phyloP scores from a whole-genome alignment of 1,140 invertebrate species.

The Euura lappo region DNA sequence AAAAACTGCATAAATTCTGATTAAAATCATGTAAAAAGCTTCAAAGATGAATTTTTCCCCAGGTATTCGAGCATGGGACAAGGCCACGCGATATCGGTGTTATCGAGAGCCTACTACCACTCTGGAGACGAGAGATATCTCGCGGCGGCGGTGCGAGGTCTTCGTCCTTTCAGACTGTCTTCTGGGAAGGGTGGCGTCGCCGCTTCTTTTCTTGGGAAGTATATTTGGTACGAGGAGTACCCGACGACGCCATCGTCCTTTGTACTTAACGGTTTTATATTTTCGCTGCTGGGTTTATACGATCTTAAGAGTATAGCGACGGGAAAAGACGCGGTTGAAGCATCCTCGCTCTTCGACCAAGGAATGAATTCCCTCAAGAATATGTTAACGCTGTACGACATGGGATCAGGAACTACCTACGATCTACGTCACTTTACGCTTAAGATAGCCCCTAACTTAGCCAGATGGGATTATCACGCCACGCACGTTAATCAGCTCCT shows the following conservation, averaged over 20 bases:
- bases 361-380: slow-evolving; percentile 90
- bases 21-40: neutral
- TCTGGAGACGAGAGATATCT: slow-evolving; percentile 81
- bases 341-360: slow-evolving; percentile 79
- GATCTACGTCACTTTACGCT: slow-evolving; percentile 93
- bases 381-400: slow-evolving; percentile 92
- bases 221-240: slow-evolving; percentile 96
- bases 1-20: slow-evolving; percentile 13
- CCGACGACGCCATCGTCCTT: slow-evolving; percentile 94
- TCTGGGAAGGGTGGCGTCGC: slow-evolving; percentile 81
- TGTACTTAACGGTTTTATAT: slow-evolving; percentile 99
- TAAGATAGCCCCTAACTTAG: slow-evolving; percentile 88
- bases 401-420: slow-evolving; percentile 95
- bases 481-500: slow-evolving; percentile 97
- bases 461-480: slow-evolving; percentile 97
- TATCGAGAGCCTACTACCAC: slow-evolving; percentile 87
- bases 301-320: slow-evolving; percentile 81
- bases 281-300: slow-evolving; percentile 94
- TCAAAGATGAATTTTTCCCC: slow-evolving; percentile 31
- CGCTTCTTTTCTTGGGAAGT: slow-evolving; percentile 83
- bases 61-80: slow-evolving; percentile 98
- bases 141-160: slow-evolving; percentile 78
- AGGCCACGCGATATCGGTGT: slow-evolving; percentile 93
- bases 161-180: slow-evolving; percentile 80
- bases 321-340: slow-evolving; percentile 65